Evolutionary conservation across 2,113 vertebrate species (phyloP).

Genomic region (Coturnix japonica): DNA sequence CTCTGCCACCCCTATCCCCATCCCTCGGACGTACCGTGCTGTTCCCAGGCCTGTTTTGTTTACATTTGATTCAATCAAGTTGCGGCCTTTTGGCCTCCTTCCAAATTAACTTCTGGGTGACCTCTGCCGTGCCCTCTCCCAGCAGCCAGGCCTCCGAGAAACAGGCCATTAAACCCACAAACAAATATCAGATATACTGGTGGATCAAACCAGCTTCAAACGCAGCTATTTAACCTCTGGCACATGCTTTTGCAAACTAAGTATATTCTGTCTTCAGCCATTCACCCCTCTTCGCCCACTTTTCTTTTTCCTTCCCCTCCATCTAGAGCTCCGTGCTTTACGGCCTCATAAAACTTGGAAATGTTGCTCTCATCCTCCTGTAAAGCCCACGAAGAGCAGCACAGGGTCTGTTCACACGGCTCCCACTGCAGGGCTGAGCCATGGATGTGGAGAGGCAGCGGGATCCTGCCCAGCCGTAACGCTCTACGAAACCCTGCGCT

Average conservation of each 20-base stretch:
- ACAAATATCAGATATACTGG: constrained; percentile 40
- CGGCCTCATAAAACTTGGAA: not conserved
- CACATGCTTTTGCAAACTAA: not conserved
- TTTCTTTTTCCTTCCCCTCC: not conserved
- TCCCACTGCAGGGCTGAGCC: not conserved
- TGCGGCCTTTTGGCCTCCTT: constrained; percentile 64
- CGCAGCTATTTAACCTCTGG: rapidly evolving
- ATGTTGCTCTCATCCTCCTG: constrained; percentile 30
- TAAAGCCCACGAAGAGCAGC: not conserved
- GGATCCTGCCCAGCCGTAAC: constrained; percentile 39
- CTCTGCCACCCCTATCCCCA: rapidly evolving
- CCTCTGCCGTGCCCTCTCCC: constrained; percentile 52
- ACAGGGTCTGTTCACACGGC: not conserved
- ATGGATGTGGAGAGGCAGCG: not conserved
- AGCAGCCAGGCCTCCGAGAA: constrained; percentile 43
- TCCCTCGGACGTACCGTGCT: rapidly evolving
- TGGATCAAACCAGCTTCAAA: constrained; percentile 50
- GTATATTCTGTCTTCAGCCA: not conserved
- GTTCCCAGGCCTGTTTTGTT: constrained; percentile 58
- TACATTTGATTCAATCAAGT: constrained; percentile 62
- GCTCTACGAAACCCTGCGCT: constrained; percentile 23
- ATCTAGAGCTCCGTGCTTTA: not conserved
- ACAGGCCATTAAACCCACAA: constrained; percentile 61
- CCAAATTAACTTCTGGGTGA: constrained; percentile 64
- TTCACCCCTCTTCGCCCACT: not conserved